Evolutionary conservation across 2,113 vertebrate genomes (phyloP).

Genomic region (Spilogale gracilis): DNA sequence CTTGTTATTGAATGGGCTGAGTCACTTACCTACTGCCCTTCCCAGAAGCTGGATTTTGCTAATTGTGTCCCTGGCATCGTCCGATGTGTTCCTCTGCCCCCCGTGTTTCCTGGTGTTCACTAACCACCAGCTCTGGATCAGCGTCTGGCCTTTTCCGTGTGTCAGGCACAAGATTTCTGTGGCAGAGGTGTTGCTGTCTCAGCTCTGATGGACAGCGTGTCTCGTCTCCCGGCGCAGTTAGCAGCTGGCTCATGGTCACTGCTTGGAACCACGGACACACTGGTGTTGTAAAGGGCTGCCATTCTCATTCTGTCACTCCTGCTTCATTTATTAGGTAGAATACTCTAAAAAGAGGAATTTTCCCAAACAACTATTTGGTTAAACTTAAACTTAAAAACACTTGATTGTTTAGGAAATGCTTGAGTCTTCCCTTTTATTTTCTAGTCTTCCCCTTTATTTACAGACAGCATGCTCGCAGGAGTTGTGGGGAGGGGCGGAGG

Average conservation of each 20-base stretch:
- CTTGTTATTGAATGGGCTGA: not conserved
- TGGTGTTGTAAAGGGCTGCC: not conserved
- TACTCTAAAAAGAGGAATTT: not conserved
- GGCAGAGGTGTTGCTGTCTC: not conserved
- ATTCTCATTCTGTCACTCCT: not conserved
- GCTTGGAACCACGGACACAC: not conserved
- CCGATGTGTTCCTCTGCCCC: not conserved
- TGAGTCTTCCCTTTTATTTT: not conserved
- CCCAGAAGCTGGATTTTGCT: not conserved
- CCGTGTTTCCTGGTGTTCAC: not conserved
- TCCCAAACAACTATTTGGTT: not conserved
- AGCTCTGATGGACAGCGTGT: accelerated
- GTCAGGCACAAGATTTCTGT: not conserved
- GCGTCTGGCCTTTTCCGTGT: not conserved
- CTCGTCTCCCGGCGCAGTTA: not conserved
- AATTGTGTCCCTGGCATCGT: no score
- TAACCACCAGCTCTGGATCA: not conserved
- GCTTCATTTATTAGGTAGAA: not conserved
- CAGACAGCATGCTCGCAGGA: no score
- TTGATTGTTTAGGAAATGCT: not conserved
- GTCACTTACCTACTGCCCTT: not conserved
- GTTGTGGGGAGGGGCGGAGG: not conserved
- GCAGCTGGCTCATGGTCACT: not conserved
- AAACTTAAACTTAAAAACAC: not conserved
- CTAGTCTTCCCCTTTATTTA: not conserved